Evolutionary conservation across 2,113 vertebrate species (phyloP).

Genomic region (Monarcha castaneiventris): DNA sequence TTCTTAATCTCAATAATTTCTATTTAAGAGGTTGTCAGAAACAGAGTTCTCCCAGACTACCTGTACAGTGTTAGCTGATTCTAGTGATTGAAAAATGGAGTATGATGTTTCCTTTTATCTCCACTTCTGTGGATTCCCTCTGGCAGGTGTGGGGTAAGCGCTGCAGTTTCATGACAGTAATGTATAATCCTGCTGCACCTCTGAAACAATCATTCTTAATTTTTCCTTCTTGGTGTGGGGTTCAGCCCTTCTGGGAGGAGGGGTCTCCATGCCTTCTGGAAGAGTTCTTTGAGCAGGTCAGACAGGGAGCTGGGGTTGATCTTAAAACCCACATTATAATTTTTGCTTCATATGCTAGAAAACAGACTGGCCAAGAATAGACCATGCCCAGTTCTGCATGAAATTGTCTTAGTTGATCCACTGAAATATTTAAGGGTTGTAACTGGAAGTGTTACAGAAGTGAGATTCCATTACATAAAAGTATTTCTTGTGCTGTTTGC

Average conservation of each 20-base stretch:
- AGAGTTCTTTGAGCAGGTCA: neutral
- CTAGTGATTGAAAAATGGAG: neutral
- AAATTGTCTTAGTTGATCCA: neutral
- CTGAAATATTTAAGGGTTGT: neutral
- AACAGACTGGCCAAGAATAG: neutral
- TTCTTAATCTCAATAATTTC: neutral
- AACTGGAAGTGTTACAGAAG: neutral
- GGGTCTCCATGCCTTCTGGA: neutral
- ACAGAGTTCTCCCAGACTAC: neutral
- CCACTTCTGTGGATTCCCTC: neutral
- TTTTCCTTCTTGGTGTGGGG: neutral
- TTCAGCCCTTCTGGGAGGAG: neutral
- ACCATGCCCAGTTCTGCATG: neutral
- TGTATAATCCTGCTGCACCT: neutral
- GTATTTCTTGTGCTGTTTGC: neutral
- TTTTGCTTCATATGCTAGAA: neutral
- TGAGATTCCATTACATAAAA: neutral
- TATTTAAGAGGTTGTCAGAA: neutral
- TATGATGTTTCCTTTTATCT: neutral
- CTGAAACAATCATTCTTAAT: neutral
- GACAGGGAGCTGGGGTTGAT: neutral
- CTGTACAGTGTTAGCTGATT: neutral
- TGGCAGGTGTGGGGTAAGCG: rapidly evolving
- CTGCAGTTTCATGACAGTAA: neutral
- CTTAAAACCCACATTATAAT: neutral